Evolutionary conservation across 1,140 invertebrate species (phyloP).

Genomic region (Scaptomyza montana): DNA sequence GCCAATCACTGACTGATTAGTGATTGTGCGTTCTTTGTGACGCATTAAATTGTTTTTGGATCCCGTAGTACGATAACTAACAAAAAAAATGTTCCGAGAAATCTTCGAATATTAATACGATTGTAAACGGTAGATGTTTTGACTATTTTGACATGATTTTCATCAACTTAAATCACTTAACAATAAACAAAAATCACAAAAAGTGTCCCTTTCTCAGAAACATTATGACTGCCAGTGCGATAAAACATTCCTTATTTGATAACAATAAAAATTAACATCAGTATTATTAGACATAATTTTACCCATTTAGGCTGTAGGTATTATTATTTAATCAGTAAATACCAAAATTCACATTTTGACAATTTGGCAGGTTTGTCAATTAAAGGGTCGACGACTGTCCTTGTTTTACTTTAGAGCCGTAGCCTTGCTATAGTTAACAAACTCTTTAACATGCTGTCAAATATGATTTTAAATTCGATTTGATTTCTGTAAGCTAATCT

Average conservation of each 20-base stretch:
- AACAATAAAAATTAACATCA: too few relatives aligned
- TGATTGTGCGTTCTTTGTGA: conserved; percentile 2
- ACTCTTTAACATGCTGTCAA: not conserved
- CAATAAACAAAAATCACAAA: too few relatives aligned
- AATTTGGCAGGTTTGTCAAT: not conserved
- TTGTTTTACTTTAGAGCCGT: not conserved
- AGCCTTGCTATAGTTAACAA: too few relatives aligned
- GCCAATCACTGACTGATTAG: conserved; percentile 53
- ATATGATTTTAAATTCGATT: not conserved
- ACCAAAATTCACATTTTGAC: not conserved
- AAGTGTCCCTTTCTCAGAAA: too few relatives aligned
- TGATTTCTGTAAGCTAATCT: not conserved
- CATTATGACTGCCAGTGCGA: too few relatives aligned
- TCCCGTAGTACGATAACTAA: not conserved
- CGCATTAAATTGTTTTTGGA: conserved; percentile 2
- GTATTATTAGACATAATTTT: not conserved
- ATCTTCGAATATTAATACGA: not conserved
- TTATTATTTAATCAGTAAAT: conserved; percentile 1
- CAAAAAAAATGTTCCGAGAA: too few relatives aligned
- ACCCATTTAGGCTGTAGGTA: not conserved
- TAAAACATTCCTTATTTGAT: too few relatives aligned
- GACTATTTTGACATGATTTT: too few relatives aligned
- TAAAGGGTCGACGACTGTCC: not conserved
- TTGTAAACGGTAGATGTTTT: not conserved
- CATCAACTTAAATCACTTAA: too few relatives aligned